These are phyloP conservation scores for Rhombomys opimus DNA, from an alignment of 2,113 vertebrate species.

Conservation along the genomic window DNA sequence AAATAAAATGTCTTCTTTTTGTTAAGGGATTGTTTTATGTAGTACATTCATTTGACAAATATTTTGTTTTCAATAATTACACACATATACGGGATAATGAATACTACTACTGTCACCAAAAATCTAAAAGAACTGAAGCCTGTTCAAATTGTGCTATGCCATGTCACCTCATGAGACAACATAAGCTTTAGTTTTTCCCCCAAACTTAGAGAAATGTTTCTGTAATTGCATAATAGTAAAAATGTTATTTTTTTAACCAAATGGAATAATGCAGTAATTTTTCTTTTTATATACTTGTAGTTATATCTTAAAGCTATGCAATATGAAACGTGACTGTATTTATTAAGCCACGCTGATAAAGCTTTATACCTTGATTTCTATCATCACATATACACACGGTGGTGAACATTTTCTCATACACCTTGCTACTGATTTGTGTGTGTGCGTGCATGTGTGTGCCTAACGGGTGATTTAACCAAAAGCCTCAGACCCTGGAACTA, in stretches of 20 bases:
- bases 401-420: slow-evolving; percentile 31
- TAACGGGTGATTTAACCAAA: background rate
- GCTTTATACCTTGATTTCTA: slow-evolving; percentile 42
- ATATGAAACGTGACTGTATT: background rate
- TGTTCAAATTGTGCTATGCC: background rate
- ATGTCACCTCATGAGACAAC: background rate
- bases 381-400: background rate
- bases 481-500: background rate
- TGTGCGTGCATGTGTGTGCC: too few relatives aligned
- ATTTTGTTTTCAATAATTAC: slow-evolving; percentile 40
- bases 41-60: slow-evolving; percentile 37
- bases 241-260: slow-evolving; percentile 35
- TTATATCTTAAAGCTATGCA: slow-evolving; percentile 24
- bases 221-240: background rate
- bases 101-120: background rate
- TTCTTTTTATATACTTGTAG: slow-evolving; percentile 42
- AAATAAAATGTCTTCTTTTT: background rate
- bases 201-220: slow-evolving; percentile 48
- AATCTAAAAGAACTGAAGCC: slow-evolving; percentile 51
- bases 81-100: slow-evolving; percentile 19
- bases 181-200: background rate
- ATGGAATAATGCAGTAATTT: background rate
- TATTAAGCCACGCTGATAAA: slow-evolving; percentile 18
- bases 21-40: slow-evolving; percentile 32
- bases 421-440: background rate